Evolutionary conservation across 2,113 vertebrate species (phyloP).

Genomic region (Thryonomys swinderianus): DNA sequence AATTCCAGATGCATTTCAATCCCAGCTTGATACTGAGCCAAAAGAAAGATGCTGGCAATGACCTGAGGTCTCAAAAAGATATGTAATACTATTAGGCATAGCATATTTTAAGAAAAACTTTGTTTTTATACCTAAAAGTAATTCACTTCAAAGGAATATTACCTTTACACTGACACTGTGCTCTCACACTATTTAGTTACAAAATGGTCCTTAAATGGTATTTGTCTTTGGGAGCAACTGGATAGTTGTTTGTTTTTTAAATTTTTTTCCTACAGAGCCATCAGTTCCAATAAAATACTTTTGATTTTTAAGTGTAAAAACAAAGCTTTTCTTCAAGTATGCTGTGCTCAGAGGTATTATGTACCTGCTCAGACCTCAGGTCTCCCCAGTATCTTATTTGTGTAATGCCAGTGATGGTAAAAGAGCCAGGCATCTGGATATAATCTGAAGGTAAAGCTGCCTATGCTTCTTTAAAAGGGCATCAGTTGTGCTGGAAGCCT

Average conservation of each 20-base stretch:
- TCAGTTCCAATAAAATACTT: slow-evolving; percentile 30
- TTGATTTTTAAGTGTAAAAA: neutral
- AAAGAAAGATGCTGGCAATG: neutral
- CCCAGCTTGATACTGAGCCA: neutral
- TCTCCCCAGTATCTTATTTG: neutral
- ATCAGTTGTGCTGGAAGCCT: neutral
- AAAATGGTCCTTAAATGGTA: slow-evolving; percentile 10
- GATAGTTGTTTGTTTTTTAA: neutral
- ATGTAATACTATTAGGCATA: neutral
- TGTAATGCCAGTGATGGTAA: neutral
- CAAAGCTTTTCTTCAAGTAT: slow-evolving; percentile 3
- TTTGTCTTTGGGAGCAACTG: neutral
- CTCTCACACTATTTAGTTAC: neutral
- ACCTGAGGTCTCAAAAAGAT: neutral
- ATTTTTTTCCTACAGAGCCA: neutral
- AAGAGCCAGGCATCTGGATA: neutral
- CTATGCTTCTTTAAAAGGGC: neutral
- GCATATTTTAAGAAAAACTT: neutral
- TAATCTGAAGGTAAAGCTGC: neutral
- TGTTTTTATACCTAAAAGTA: neutral
- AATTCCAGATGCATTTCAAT: neutral
- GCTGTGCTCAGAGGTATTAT: neutral
- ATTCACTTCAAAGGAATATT: neutral
- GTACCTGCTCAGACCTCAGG: neutral
- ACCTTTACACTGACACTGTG: neutral